Percentiles rank a stretch among this genome's conserved stretches.
Conservation (phyloP, 2,113 vertebrate genomes). For the Pygathrix nemaeus region DNA sequence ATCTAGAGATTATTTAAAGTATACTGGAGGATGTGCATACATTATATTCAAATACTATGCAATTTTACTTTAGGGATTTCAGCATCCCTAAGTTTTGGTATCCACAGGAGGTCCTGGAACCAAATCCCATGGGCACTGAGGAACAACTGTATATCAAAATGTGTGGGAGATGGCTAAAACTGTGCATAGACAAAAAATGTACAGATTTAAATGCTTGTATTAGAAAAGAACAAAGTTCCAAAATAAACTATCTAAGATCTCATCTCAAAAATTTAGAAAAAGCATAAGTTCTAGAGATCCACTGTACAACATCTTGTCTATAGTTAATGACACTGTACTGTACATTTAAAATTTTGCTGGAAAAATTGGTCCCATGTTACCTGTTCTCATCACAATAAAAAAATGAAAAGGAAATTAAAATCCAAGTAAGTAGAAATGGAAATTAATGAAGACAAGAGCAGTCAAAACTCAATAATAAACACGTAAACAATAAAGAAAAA, state of each 20-base stretch:
- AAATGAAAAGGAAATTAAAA: neutral
- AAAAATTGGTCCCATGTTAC: neutral
- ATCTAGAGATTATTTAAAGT: neutral
- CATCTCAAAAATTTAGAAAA: neutral
- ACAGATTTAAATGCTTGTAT: neutral
- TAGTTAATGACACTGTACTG: neutral
- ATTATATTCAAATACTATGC: neutral
- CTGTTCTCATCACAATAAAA: neutral
- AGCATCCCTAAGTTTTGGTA: neutral
- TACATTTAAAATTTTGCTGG: neutral
- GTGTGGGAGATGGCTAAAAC: neutral
- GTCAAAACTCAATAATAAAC: neutral
- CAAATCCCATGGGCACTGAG: neutral
- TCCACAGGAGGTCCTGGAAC: neutral
- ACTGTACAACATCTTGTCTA: neutral
- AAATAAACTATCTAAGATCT: neutral
- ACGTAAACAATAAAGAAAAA: neutral
- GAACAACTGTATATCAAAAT: neutral
- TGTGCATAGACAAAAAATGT: neutral
- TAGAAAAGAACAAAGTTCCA: neutral
- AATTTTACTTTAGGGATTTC: neutral
- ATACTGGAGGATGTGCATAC: neutral
- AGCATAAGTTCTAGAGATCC: neutral
- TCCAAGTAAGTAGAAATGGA: neutral
- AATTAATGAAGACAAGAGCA: neutral